Evolutionary conservation across 2,888 invertebrate genomes (phyloP), one percentile per base, ranked within the genome.

Genomic region (Cheilosia vulpina): DNA sequence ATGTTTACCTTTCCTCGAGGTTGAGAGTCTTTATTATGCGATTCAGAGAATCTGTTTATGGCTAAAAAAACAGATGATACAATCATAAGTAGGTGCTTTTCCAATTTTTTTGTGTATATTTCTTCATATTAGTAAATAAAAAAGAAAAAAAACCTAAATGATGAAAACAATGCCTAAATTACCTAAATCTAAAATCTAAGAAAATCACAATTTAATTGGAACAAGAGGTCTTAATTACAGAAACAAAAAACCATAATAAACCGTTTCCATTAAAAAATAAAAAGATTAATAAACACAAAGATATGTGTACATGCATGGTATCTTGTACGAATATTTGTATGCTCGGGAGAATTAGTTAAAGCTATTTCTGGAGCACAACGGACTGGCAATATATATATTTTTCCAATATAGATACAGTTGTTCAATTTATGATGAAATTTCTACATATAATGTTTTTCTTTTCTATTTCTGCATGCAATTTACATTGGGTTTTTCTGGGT

Each of bases 291-390:
- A 38, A 13, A 11, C 13, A 38, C 38, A 1, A 13, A 38, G 34
- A 11, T 34, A 34, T 13, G 38, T 38, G 38, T 38, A 13, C 38
- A 38, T 38, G 38, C 11, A 38, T 38, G 13, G 13, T 45, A n/a
- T n/a, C 15, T 43, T 43, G n/a, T n/a, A 43, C n/a, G 17, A 17
- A 17, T 45, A 45, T n/a, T 19, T 13, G 6, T 55, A 21, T 53
- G 24, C 15, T 24, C 13, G 21, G 1, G 15, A 24, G 15, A 24
- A 21, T 31, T 31, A 19, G 1, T 31, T 43, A 9, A 34, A 34
- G 47, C 65, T 65, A 65, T 65, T 65, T 65, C 50, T 50, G 38
- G 50, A 65, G 50, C 65, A 52, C 19, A 38, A 45, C 45, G n/a
- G 17, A 45, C 43, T 45, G 45, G n/a, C 45, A 17, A 45, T 17